Evolutionary conservation across 2,888 invertebrate genomes (phyloP).

Genomic region (Melieria crassipennis): DNA sequence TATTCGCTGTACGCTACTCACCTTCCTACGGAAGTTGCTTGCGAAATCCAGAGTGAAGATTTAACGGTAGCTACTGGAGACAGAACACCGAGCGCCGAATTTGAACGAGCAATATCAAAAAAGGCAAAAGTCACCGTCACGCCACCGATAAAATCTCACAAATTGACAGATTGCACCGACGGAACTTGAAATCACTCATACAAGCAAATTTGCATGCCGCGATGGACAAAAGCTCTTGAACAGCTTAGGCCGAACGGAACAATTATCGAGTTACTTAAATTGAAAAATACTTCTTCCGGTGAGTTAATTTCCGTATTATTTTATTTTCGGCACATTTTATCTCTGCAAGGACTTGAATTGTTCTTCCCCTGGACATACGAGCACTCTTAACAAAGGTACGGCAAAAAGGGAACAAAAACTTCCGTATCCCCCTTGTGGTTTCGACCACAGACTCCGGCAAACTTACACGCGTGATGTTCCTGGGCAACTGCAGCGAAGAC

Average conservation of each 20-base stretch:
- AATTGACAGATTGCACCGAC: background rate
- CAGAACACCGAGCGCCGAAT: slow-evolving; percentile 13
- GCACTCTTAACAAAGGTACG: slow-evolving; percentile 31
- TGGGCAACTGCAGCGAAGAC: slow-evolving; percentile 65
- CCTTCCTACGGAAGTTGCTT: slow-evolving; percentile 63
- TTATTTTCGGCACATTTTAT: slow-evolving; percentile 39
- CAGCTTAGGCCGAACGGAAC: background rate
- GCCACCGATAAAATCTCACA: slow-evolving; percentile 1
- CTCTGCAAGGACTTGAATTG: slow-evolving; percentile 42
- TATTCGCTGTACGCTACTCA: slow-evolving; percentile 37
- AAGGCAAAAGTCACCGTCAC: background rate
- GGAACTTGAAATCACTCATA: background rate
- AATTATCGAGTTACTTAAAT: slow-evolving; percentile 31
- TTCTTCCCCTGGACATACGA: slow-evolving; percentile 39
- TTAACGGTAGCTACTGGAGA: slow-evolving; percentile 25
- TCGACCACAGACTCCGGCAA: slow-evolving; percentile 60
- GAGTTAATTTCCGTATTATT: slow-evolving; percentile 59
- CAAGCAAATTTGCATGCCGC: background rate
- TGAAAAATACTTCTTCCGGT: slow-evolving; percentile 50
- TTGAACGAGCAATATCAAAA: background rate
- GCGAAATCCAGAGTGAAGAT: slow-evolving; percentile 65
- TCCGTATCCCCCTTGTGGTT: slow-evolving; percentile 62
- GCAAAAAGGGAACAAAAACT: slow-evolving; percentile 51
- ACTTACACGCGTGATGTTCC: slow-evolving; percentile 64
- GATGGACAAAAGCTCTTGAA: background rate